Base-by-base conservation (phyloP, 2,797 vertebrate species). In the Dipus sagitta region DNA sequence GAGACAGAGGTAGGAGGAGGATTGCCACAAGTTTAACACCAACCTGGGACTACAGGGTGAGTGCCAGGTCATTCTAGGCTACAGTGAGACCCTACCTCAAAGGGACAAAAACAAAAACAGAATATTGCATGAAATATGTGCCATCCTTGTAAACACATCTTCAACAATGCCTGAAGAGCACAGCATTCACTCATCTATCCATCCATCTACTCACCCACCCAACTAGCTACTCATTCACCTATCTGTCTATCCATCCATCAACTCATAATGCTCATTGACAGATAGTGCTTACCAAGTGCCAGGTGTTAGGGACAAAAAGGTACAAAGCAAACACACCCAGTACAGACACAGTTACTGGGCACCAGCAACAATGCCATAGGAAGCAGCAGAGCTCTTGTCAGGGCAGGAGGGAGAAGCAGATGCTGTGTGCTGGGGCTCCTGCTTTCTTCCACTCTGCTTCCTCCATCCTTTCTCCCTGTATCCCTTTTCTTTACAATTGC, bases 311-410 rank as follows among this genome's bases (percentile, higher is more conserved):
- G 18, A 60, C 28, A 64, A 75, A n/a, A 65, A 1, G 21, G 7
- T 26, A 38, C 5, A 9, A 32, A 67, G 10, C 15, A 52, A 75
- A 58, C 6, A 75, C 42, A 23, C n/a, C 2, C 60, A 20, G 71
- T 30, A 1, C 26, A 17, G n/a, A 52, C 70, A 13, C 21, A 1
- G 42, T 26, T 10, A 7, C 18, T 52, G 1, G 1, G 5, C 6
- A 0, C 38, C 38, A 38, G 38, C 38, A 38, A 38, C 38, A 38
- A 38, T 38, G 38, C 38, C 38, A 38, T 38, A 38, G 38, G 38
- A 38, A 38, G 38, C 6, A 38, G 38, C 38, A 38, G 38, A 38
- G 38, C 38, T 38, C 38, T 38, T 38, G 38, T 38, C 38, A 38
- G 38, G 58, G 58, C 52, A 6, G 12, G 0, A 47, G 20, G 2